A percentile compares a stretch with the other conserved stretches of the same genome.
phyloP scores from a whole-genome alignment of 2,888 invertebrate genomes.

The Nowickia ferox region DNA sequence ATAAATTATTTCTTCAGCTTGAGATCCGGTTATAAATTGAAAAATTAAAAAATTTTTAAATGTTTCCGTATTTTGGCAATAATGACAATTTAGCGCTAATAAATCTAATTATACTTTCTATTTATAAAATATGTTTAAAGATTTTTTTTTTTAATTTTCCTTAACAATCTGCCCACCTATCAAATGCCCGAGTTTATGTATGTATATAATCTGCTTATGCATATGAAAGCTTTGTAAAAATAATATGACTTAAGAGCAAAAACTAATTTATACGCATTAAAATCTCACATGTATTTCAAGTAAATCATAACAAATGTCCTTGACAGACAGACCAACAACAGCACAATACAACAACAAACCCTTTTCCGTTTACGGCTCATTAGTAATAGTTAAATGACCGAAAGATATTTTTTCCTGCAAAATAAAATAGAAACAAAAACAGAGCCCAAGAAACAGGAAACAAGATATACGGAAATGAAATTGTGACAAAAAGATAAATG shows the following conservation, averaged over 20 bases:
- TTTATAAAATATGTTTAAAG: too few species aligned
- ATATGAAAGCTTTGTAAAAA: conserved; percentile 29
- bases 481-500: conserved; percentile 72
- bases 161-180: conserved; percentile 21
- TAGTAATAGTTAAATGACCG: conserved; percentile 63
- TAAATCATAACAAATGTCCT: conserved; percentile 75
- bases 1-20: too few species aligned
- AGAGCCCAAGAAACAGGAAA: conserved; percentile 14
- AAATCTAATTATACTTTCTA: too few species aligned
- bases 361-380: conserved; percentile 65
- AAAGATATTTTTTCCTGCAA: conserved; percentile 33
- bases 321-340: conserved; percentile 68
- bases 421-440: not conserved
- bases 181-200: not conserved
- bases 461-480: conserved; percentile 51
- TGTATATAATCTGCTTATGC: conserved; percentile 59
- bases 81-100: too few species aligned
- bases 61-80: too few species aligned
- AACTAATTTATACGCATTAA: conserved; percentile 70
- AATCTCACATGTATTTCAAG: conserved; percentile 70
- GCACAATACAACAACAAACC: conserved; percentile 48
- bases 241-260: conserved; percentile 17
- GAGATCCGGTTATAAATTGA: too few species aligned
- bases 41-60: too few species aligned
- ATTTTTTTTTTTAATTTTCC: not conserved